Conservation (phyloP, 2,888 invertebrate genomes). For the Drosophila neutralis region DNA sequence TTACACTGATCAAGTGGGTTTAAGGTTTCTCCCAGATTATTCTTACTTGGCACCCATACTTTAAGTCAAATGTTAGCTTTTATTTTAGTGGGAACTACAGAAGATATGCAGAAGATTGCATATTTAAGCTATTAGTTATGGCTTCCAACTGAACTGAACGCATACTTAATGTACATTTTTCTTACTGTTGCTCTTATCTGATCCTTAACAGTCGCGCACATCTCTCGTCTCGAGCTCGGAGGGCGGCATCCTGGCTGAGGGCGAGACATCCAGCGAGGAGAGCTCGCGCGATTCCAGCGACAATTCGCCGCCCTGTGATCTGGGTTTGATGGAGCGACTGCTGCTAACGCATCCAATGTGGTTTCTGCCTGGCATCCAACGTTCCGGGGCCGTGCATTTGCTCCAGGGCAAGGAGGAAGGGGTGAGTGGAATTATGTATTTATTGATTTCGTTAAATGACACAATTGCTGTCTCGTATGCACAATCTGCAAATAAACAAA, state of each 20-base stretch:
- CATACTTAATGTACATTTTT: background rate
- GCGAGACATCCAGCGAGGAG: constrained; percentile 88
- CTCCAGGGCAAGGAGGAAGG: constrained; percentile 97
- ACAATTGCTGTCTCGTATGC: constrained; percentile 51
- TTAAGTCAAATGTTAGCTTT: background rate
- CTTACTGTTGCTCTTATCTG: constrained; percentile 2
- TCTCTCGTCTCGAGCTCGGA: constrained; percentile 86
- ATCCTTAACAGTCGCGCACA: constrained; percentile 82
- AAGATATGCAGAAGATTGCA: too few relatives aligned
- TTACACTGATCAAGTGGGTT: background rate
- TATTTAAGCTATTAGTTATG: constrained; percentile 2
- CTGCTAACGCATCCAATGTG: constrained; percentile 97
- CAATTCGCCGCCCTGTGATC: constrained; percentile 91
- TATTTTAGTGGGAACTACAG: background rate
- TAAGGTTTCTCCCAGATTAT: background rate
- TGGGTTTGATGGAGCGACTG: constrained; percentile 93
- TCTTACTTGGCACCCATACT: background rate
- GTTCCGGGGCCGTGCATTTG: constrained; percentile 96
- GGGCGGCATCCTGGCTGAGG: constrained; percentile 86
- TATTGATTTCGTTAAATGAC: constrained; percentile 70
- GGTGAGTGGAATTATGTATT: constrained; percentile 86
- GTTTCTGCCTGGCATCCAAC: constrained; percentile 96
- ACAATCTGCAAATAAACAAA: constrained; percentile 12
- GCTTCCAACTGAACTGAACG: background rate
- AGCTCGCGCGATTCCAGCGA: constrained; percentile 86